phyloP scores from a whole-genome alignment of 2,113 vertebrate genomes.

The Alces alces region DNA sequence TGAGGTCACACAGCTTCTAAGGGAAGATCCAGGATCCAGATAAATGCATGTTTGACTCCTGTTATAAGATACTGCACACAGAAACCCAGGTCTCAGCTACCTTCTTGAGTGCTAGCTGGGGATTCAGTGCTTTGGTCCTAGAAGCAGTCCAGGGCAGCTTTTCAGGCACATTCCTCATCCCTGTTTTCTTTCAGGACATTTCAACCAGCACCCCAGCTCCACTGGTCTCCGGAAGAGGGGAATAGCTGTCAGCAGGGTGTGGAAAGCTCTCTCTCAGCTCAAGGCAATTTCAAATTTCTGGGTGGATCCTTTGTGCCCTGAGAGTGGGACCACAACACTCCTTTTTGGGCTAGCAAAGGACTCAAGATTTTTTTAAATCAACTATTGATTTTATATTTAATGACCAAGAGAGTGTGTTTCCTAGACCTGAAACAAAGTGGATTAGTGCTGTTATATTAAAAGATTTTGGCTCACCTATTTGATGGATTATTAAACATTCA shows the following conservation, averaged over 20 bases:
- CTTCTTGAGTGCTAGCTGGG: not conserved
- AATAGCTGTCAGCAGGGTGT: not conserved
- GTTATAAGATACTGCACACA: not conserved
- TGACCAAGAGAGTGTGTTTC: not conserved
- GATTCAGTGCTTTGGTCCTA: not conserved
- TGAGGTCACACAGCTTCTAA: not conserved
- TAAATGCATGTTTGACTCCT: not conserved
- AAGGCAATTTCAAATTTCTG: not conserved
- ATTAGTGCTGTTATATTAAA: not conserved
- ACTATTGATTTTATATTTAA: not conserved
- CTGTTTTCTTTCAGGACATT: not conserved
- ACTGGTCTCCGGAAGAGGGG: not conserved
- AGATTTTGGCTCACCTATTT: not conserved
- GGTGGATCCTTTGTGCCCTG: not conserved
- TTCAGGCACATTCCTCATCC: not conserved
- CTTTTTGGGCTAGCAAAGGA: not conserved
- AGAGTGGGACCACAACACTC: not conserved
- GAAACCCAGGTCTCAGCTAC: not conserved
- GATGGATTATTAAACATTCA: not conserved
- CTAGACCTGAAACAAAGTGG: not conserved
- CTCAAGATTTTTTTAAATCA: not conserved
- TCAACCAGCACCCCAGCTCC: not conserved
- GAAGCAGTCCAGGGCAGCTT: not conserved
- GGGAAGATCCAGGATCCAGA: not conserved
- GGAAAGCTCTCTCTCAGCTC: not conserved